phyloP scores from a whole-genome alignment of 1,140 invertebrate species.

The Heterodera schachtii region DNA sequence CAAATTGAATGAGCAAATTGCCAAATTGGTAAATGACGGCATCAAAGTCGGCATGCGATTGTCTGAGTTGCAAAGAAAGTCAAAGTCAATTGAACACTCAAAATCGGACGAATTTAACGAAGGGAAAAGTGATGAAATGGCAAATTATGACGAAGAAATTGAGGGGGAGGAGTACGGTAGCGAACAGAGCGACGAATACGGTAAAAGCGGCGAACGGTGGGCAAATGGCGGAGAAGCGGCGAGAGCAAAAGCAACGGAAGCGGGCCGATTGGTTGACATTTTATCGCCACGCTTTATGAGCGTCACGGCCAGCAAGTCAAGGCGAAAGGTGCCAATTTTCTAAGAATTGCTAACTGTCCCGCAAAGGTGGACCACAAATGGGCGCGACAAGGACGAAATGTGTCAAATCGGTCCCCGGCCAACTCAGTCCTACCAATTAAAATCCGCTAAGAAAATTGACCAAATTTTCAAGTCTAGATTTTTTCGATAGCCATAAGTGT shows the following conservation, averaged over 20 bases:
- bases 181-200: background rate
- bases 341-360: no score
- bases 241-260: background rate
- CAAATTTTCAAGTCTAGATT: no score
- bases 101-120: background rate
- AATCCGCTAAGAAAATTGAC: no score
- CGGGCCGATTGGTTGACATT: constrained; percentile 7
- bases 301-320: constrained; percentile 6
- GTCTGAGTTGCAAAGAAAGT: background rate
- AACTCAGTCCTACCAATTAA: no score
- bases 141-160: background rate
- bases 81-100: background rate
- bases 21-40: constrained; percentile 19
- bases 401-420: no score
- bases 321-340: background rate
- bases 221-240: background rate
- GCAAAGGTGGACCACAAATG: no score
- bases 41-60: constrained; percentile 7
- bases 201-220: background rate
- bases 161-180: background rate
- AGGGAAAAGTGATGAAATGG: background rate
- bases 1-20: background rate
- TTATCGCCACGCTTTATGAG: constrained; percentile 34
- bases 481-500: no score
- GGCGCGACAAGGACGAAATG: no score